Conservation (phyloP, 2,888 invertebrate species). For the Trypoxylon attenuatum region DNA sequence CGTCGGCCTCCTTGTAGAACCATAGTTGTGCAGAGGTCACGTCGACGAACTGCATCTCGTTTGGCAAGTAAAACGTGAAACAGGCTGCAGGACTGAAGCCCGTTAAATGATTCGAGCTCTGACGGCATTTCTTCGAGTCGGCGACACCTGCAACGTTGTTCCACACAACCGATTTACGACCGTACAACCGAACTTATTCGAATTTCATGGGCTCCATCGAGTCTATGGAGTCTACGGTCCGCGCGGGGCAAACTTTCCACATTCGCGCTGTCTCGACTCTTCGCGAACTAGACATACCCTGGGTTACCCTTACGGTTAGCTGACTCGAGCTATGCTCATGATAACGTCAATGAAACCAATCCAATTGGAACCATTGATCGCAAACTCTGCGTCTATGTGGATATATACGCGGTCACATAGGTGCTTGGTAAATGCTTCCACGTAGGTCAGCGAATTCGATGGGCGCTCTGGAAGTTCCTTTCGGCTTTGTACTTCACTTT, state of each 20-base stretch:
- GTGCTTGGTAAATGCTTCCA: too few relatives aligned
- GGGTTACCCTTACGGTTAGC: not conserved
- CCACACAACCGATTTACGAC: not conserved
- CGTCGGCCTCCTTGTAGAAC: constrained; percentile 84
- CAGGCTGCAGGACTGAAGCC: constrained; percentile 81
- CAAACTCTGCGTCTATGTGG: too few relatives aligned
- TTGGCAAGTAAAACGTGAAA: constrained; percentile 85
- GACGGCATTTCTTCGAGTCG: constrained; percentile 74
- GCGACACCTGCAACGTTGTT: constrained; percentile 73
- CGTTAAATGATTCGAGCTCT: constrained; percentile 68
- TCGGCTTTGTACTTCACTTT: too few relatives aligned
- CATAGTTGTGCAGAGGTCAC: constrained; percentile 87
- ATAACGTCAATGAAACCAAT: not conserved
- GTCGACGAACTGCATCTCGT: constrained; percentile 84
- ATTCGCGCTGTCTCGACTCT: not conserved
- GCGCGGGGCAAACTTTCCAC: not conserved
- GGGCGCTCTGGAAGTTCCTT: too few relatives aligned
- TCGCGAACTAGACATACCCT: not conserved
- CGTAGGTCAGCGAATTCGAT: too few relatives aligned
- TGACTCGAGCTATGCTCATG: not conserved
- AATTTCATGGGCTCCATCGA: not conserved
- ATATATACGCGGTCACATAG: too few relatives aligned
- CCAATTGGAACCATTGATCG: not conserved
- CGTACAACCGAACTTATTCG: not conserved
- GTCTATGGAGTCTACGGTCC: too few relatives aligned